Evolutionary conservation across 2,888 invertebrate species (phyloP).

Genomic region (Eulithis testata): DNA sequence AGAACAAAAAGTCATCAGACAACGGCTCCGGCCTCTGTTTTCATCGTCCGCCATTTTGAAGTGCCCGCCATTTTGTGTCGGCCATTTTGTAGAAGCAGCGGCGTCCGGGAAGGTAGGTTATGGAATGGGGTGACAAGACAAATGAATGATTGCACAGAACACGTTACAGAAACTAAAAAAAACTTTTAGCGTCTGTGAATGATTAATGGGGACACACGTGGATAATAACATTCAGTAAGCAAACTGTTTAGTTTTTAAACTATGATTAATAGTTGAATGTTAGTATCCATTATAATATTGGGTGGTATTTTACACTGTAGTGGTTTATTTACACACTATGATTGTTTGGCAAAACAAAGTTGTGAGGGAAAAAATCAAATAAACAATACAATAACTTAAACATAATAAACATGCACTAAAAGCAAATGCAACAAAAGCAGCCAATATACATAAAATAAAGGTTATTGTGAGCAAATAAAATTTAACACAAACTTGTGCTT

Average conservation of each 20-base stretch:
- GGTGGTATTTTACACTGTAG: conserved; percentile 73
- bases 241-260: conserved; percentile 1
- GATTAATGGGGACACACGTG: conserved; percentile 74
- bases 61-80: conserved; percentile 59
- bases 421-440: conserved; percentile 45
- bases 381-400: conserved; percentile 38
- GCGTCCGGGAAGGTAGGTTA: conserved; percentile 79
- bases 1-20: conserved; percentile 99
- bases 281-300: conserved; percentile 41
- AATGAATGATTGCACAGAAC: conserved; percentile 79
- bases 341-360: conserved; percentile 39
- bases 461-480: conserved; percentile 46
- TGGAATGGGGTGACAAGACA: conserved; percentile 84
- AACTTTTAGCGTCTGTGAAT: conserved; percentile 73
- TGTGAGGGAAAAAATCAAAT: conserved; percentile 30
- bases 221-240: conserved; percentile 59
- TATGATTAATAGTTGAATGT: conserved; percentile 46
- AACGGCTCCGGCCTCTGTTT: conserved; percentile 96
- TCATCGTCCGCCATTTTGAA: conserved; percentile 52
- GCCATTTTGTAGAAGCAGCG: conserved; percentile 59
- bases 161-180: conserved; percentile 74
- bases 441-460: conserved; percentile 55
- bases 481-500: conserved; percentile 43
- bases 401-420: conserved; percentile 41
- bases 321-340: conserved; percentile 33